Evolutionary conservation across 2,888 invertebrate species (phyloP).

Genomic region (Balanococcus diminutus): DNA sequence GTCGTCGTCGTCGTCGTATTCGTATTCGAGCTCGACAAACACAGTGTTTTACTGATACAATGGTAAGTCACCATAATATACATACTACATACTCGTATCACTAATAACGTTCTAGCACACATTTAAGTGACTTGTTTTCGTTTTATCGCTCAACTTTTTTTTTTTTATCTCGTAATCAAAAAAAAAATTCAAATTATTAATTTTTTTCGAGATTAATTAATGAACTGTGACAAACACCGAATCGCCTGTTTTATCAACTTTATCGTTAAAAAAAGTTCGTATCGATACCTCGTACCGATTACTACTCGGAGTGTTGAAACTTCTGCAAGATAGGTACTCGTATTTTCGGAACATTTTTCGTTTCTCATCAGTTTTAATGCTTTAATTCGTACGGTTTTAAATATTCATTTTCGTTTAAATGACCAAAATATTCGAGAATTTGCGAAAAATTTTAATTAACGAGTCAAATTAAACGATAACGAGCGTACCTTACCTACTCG

Average conservation of each 20-base stretch:
- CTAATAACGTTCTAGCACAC: background rate
- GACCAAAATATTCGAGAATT: background rate
- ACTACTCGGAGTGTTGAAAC: background rate
- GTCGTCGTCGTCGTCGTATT: background rate
- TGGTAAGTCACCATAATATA: constrained; percentile 37
- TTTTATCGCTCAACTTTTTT: background rate
- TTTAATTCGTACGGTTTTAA: background rate
- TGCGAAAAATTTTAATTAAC: background rate
- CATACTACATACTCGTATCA: background rate
- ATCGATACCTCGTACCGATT: background rate
- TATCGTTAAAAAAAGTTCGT: background rate
- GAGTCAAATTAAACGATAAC: background rate
- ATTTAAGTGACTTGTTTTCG: background rate
- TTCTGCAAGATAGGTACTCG: background rate
- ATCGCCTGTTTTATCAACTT: background rate
- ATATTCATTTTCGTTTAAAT: background rate
- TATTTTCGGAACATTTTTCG: background rate
- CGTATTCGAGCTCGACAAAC: background rate
- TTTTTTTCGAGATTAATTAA: background rate
- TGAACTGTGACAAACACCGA: background rate
- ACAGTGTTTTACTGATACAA: background rate
- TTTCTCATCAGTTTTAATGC: background rate
- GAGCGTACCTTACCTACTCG: too few relatives aligned
- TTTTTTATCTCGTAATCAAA: background rate
- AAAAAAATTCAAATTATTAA: background rate